phyloP scores from a whole-genome alignment of 2,113 vertebrate species.

The Sialia sialis region DNA sequence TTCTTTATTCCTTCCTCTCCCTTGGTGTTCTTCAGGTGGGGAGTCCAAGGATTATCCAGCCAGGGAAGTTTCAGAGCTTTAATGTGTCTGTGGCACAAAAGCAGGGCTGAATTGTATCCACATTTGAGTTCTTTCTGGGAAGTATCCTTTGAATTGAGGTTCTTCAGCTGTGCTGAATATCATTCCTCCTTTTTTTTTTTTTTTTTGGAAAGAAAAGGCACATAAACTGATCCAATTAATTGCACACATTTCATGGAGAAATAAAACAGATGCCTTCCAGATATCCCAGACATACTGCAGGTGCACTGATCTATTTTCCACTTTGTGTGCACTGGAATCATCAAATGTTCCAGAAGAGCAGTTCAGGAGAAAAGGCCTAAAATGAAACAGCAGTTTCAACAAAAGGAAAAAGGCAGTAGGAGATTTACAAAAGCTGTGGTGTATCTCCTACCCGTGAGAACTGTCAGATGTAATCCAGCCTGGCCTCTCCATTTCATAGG shows the following conservation, averaged over 20 bases:
- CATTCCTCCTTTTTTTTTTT: background rate
- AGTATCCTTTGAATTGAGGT: background rate
- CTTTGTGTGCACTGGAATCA: background rate
- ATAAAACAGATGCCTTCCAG: background rate
- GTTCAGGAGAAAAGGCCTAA: background rate
- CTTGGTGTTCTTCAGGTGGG: background rate
- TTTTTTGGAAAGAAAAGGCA: background rate
- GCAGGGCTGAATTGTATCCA: background rate
- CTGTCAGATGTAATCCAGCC: background rate
- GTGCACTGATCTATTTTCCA: background rate
- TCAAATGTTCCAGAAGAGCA: background rate
- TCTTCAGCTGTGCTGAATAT: background rate
- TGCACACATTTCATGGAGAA: background rate
- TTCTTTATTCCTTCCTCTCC: background rate
- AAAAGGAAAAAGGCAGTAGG: background rate
- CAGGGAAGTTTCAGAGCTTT: background rate
- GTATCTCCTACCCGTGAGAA: background rate
- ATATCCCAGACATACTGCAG: background rate
- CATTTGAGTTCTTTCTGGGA: background rate
- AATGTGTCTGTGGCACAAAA: background rate
- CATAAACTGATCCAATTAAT: background rate
- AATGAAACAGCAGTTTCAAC: background rate
- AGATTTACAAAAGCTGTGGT: background rate
- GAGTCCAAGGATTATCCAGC: background rate
- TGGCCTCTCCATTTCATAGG: background rate